Evolutionary conservation across 2,888 invertebrate species (phyloP).

Genomic region (Polyploca ridens): DNA sequence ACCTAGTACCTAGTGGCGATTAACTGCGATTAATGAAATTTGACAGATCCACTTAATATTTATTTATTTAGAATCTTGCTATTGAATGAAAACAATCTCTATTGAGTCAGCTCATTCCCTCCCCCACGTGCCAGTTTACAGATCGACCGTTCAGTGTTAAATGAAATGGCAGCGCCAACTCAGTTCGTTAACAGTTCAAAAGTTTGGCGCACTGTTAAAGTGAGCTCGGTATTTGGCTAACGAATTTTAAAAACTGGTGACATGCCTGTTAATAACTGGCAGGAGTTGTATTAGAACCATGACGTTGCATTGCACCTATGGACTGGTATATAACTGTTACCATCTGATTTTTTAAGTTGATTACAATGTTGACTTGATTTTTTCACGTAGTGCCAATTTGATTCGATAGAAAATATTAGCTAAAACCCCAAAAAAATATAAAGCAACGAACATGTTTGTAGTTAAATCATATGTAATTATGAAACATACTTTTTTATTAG

Average conservation of each 20-base stretch:
- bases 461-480: no score
- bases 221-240: neutral
- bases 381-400: no score
- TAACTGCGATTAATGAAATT: no score
- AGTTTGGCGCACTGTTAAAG: neutral
- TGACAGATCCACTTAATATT: no score
- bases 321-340: neutral
- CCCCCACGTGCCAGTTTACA: no score
- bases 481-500: no score
- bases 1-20: no score
- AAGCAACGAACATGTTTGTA: no score
- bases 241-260: neutral
- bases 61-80: neutral
- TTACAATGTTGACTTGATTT: no score
- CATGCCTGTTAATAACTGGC: neutral
- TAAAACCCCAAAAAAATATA: no score
- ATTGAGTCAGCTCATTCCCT: neutral
- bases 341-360: neutral
- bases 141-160: neutral
- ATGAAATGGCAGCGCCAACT: neutral
- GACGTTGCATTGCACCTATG: neutral
- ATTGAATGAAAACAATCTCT: no score
- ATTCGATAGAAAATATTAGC: no score
- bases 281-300: neutral
- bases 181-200: conserved; percentile 6